Evolutionary conservation across 1,140 invertebrate genomes (phyloP).

Genomic region (Meloidogyne exigua): DNA sequence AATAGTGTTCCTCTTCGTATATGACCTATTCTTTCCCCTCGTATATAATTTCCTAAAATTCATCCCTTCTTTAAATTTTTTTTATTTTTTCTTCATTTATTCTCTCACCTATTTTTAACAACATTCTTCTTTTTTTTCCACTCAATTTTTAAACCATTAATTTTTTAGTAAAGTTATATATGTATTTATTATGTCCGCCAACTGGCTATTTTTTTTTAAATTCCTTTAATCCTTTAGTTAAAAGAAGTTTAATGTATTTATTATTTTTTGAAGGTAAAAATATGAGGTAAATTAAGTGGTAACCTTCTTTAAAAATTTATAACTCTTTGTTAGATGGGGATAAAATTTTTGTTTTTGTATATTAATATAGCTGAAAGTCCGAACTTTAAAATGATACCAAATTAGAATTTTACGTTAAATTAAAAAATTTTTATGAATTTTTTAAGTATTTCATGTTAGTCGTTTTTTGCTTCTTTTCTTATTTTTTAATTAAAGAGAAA

Average conservation of each 20-base stretch:
- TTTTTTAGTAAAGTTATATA: background rate
- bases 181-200: background rate
- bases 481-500: no score
- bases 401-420: background rate
- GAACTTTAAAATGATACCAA: background rate
- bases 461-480: no score
- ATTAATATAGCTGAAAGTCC: background rate
- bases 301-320: background rate
- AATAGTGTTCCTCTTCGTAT: no score
- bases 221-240: background rate
- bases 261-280: background rate
- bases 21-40: no score
- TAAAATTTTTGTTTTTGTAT: background rate
- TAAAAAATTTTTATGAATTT: background rate
- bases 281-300: background rate
- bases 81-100: background rate
- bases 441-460: background rate
- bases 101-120: background rate
- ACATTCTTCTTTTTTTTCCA: background rate
- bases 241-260: background rate
- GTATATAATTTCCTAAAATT: background rate
- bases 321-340: background rate
- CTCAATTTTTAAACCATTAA: background rate
- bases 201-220: constrained; percentile 1
- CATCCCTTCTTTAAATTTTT: background rate